Evolutionary conservation across 1,140 invertebrate genomes (phyloP).

Genomic region (Holcopasites calliopsidis): DNA sequence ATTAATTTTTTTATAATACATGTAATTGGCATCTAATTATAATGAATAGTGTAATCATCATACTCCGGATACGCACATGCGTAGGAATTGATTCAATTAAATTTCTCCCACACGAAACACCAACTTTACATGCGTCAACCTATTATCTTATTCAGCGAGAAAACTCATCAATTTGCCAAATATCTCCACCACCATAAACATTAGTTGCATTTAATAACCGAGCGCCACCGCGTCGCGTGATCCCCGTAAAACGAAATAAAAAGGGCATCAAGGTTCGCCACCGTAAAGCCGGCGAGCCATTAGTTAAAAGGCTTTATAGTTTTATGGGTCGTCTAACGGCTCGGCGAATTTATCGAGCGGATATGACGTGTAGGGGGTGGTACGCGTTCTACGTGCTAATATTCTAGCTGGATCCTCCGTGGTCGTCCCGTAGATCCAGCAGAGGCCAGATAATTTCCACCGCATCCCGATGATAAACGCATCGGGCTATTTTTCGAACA

Average conservation of each 20-base stretch:
- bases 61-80: no score
- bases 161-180: neutral
- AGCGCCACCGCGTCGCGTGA: conserved; percentile 11
- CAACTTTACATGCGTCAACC: no score
- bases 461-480: conserved; percentile 47
- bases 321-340: conserved; percentile 67
- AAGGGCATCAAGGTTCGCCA: conserved; percentile 59
- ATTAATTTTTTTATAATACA: no score
- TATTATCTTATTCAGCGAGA: no score
- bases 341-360: conserved; percentile 66
- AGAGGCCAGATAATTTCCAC: conserved; percentile 43
- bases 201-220: conserved; percentile 59
- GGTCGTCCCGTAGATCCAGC: neutral
- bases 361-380: conserved; percentile 54
- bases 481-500: conserved; percentile 23
- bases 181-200: conserved; percentile 18
- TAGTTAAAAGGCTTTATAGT: conserved; percentile 69
- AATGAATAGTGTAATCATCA: no score
- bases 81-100: no score
- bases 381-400: conserved; percentile 49
- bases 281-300: conserved; percentile 60
- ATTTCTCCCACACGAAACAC: no score
- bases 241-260: conserved; percentile 33
- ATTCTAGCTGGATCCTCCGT: conserved; percentile 42
- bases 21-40: no score